Evolutionary conservation across 2,113 vertebrate genomes (phyloP).

Genomic region (Phyllostomus discolor): DNA sequence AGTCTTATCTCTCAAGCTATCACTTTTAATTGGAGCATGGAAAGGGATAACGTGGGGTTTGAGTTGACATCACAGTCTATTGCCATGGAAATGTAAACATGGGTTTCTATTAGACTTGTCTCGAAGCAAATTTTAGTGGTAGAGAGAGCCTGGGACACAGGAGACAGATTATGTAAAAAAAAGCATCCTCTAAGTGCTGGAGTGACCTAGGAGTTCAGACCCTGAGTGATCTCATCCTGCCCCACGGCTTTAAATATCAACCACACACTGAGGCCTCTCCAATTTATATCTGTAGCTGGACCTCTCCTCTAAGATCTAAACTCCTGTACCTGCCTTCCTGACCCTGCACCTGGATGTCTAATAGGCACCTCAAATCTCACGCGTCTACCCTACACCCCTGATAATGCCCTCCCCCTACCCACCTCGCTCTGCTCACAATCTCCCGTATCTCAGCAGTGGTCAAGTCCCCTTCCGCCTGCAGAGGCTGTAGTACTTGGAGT

Average conservation of each 20-base stretch:
- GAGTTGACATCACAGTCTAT: constrained; percentile 79
- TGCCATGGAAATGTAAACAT: constrained; percentile 82
- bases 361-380: not conserved
- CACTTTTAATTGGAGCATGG: constrained; percentile 77
- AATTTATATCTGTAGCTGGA: not conserved
- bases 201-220: not conserved
- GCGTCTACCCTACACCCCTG: not conserved
- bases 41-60: constrained; percentile 71
- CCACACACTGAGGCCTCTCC: not conserved
- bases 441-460: not conserved
- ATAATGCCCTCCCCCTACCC: not conserved
- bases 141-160: not conserved
- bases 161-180: constrained; percentile 33
- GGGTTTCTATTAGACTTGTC: constrained; percentile 72
- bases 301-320: not conserved
- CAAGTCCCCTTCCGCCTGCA: not conserved
- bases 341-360: not conserved
- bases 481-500: not conserved
- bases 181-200: not conserved
- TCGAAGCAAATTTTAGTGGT: constrained; percentile 53
- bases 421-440: not conserved
- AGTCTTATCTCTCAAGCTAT: constrained; percentile 75
- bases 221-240: constrained; percentile 16
- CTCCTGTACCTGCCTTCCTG: not conserved
- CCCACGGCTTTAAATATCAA: constrained; percentile 13